Percentiles rank a stretch among this genome's conserved stretches.
Evolutionary conservation across 2,113 vertebrate species (phyloP).

Genomic region (Limnothrissa miodon): DNA sequence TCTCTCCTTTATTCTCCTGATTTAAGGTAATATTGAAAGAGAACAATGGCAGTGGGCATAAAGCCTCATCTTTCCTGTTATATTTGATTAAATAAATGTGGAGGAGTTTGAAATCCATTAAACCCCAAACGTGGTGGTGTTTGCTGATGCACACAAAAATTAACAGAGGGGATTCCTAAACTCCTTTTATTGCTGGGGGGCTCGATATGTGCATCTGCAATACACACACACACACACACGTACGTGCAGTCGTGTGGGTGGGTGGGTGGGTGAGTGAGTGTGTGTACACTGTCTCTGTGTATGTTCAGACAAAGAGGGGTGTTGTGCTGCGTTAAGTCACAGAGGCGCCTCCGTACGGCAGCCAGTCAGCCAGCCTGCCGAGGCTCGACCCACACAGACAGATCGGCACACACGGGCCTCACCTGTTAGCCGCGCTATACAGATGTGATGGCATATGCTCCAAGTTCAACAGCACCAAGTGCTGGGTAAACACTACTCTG

Average conservation of each 20-base stretch:
- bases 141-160: not conserved
- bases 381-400: not conserved
- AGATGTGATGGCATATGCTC: conserved; percentile 17
- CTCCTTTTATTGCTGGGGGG: not conserved
- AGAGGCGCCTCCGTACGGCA: not conserved
- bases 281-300: not conserved
- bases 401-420: not conserved
- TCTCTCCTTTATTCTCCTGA: not conserved
- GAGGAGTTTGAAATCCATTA: not conserved
- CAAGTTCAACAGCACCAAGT: not conserved
- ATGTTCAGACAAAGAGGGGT: not conserved
- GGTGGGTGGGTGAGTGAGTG: not conserved
- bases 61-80: not conserved
- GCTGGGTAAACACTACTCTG: not conserved
- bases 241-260: not conserved
- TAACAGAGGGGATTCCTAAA: not conserved
- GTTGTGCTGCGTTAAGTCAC: not conserved
- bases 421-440: not conserved
- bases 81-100: not conserved
- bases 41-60: not conserved
- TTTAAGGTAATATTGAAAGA: not conserved
- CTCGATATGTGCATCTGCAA: not conserved
- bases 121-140: not conserved
- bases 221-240: too few species aligned
- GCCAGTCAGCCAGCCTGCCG: not conserved